Evolutionary conservation across 2,888 invertebrate genomes (phyloP), one percentile per base, ranked within the genome.

Genomic region (Clivina fossor): DNA sequence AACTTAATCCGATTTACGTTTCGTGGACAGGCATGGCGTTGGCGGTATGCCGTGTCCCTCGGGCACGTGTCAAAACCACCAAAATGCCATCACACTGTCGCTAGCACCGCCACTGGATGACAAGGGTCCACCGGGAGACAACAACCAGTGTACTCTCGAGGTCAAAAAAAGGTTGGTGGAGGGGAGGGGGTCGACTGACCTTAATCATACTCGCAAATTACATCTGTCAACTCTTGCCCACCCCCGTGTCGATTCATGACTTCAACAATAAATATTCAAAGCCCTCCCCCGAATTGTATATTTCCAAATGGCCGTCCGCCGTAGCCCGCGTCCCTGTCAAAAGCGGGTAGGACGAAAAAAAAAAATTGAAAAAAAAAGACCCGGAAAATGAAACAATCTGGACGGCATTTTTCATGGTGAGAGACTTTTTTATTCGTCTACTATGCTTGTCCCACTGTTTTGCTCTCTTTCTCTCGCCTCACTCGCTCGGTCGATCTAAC

Each of bases 231-330:
- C 43, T 43, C 51, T 20, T 53, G 26, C 32, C 33, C 51, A 22
- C n/a, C n/a, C n/a, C n/a, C n/a, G 40, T 30, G 38, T 50, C 50
- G 50, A 50, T 38, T 50, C 50, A 43, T 53, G 49, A 43, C 41
- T 41, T 53, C 43, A n/a, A 43, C 51, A 53, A 53, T 53, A 53
- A 53, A 53, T 53, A 53, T 53, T 53, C 51, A 53, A 43, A 53
- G 51, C 33, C 51, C 43, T n/a, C n/a, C n/a, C n/a, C n/a, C n/a
- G n/a, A n/a, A 43, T 53, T 50, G 50, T 50, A n/a, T n/a, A 50
- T 40, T 51, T 43, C 22, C 32, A 43, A 43, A 53, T 53, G 33
- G 43, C 16, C 13, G 11, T 13, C 28, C 2, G 19, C 20, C 4
- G 16, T n/a, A n/a, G 15, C 28, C 2, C 32, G 33, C 4, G 16